Evolutionary conservation across 2,888 invertebrate species (phyloP).

Genomic region (Cryptosula pallasiana): DNA sequence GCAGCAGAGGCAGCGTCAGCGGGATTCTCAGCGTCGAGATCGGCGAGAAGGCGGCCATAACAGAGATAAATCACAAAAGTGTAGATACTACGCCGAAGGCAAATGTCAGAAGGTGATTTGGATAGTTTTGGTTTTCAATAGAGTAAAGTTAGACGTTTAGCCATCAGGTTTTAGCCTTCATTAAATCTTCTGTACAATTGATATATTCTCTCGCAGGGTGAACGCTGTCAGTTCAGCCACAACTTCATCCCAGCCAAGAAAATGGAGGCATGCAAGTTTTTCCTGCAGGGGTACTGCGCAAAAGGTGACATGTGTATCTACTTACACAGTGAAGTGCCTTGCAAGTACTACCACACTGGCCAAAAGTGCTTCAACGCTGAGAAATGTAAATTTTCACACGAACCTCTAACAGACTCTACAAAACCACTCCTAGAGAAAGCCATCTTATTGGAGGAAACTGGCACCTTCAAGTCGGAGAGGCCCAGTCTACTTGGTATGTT

Average conservation of each 20-base stretch:
- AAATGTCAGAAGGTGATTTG: conserved; percentile 62
- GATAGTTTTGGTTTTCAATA: too few relatives aligned
- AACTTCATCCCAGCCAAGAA: conserved; percentile 75
- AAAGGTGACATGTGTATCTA: conserved; percentile 92
- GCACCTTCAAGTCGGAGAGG: conserved; percentile 17
- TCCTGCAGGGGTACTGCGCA: conserved; percentile 88
- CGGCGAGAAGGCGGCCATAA: not conserved
- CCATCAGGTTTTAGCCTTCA: too few relatives aligned
- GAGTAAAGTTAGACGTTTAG: too few relatives aligned
- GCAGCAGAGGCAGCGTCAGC: conserved; percentile 30
- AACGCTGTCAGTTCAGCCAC: conserved; percentile 82
- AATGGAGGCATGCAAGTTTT: conserved; percentile 92
- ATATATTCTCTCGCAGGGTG: conserved; percentile 64
- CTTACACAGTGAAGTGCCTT: conserved; percentile 90
- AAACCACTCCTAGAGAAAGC: conserved; percentile 59
- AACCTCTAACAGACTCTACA: conserved; percentile 75
- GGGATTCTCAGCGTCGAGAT: conserved; percentile 26
- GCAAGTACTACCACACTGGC: conserved; percentile 93
- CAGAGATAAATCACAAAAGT: conserved; percentile 44
- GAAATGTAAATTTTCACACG: conserved; percentile 91
- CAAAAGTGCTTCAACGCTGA: conserved; percentile 64
- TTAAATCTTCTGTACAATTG: too few relatives aligned
- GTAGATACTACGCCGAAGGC: conserved; percentile 80
- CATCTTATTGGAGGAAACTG: conserved; percentile 20
- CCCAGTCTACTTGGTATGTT: conserved; percentile 27